Evolutionary conservation across 1,140 invertebrate species (phyloP).

Genomic region (Pogonus chalceus): DNA sequence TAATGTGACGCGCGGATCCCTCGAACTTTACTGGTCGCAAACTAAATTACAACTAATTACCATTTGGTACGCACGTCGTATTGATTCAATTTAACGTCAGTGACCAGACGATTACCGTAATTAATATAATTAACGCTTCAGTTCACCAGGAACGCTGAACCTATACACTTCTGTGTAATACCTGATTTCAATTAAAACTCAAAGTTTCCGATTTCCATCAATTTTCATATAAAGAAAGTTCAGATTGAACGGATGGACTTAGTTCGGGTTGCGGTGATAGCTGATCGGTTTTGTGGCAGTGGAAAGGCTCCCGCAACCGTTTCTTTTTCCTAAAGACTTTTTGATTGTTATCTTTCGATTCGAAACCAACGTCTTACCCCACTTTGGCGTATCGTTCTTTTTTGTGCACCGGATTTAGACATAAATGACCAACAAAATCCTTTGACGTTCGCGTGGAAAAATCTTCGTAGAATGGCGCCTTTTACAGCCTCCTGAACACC

Average conservation of each 20-base stretch:
- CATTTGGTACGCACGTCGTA: constrained; percentile 3
- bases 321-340: background rate
- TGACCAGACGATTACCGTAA: background rate
- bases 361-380: background rate
- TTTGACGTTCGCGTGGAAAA: background rate
- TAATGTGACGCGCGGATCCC: background rate
- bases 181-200: background rate
- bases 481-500: too few relatives aligned
- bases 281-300: too few relatives aligned
- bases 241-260: too few relatives aligned
- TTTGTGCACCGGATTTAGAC: background rate
- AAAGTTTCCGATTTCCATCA: background rate
- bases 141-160: background rate
- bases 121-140: constrained; percentile 1
- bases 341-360: background rate
- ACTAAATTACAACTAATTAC: constrained; percentile 4
- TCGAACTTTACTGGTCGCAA: background rate
- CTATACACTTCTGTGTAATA: background rate
- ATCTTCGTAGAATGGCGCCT: background rate
- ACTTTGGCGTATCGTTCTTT: background rate
- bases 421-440: background rate
- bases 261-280: too few relatives aligned
- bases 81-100: constrained; percentile 2
- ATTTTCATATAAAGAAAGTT: too few relatives aligned
- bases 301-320: background rate